Evolutionary conservation across 92 coral and sea anemone species (phyloP), one percentile per base, ranked within the genome.

Genomic region (Blastomussa wellsi): DNA sequence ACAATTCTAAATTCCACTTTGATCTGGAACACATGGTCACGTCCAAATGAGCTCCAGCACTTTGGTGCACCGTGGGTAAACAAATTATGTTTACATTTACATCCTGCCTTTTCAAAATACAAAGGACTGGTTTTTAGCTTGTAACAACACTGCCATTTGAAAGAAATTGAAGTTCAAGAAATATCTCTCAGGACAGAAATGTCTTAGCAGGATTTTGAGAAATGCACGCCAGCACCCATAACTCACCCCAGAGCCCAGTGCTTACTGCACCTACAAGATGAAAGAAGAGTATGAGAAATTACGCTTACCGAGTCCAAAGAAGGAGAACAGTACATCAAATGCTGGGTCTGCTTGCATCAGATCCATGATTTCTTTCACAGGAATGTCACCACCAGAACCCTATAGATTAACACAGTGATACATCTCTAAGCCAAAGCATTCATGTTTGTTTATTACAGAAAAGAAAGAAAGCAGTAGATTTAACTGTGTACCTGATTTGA

Each of bases 321-420:
- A 55, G 11, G 95, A 84, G 75, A 95, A 94, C 15, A 95, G 82
- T 2, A 92, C 89, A 66, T 92, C 97, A 89, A 95, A 95, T 13
- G 88, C 95, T 55, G 98, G 98, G 84, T 95, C 98, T 49, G 93
- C 88, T 55, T 93, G 92, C 92, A 92, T 89, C 49, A 92, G 86
- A 38, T 90, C 92, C 80, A 95, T 72, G 35, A 95, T 93, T 83
- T 94, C 96, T 41, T 95, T 93, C 17, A 95, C 98, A 80, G 97
- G 97, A 52, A 91, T 80, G 47, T 90, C 88, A 83, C 60, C 74
- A 29, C 81, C 86, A 49, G 59, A 38, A 36, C 68, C 60, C 86
- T 85, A 66, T 0, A 55, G 55, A 48, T 5, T 0, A 67, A 76
- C 12, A 62, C 31, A 60, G 26, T 13, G 2, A 62, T 2, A 62